phyloP scores from a whole-genome alignment of 53 echinoderm and acorn worm genomes.

The Holothuria leucospilota region DNA sequence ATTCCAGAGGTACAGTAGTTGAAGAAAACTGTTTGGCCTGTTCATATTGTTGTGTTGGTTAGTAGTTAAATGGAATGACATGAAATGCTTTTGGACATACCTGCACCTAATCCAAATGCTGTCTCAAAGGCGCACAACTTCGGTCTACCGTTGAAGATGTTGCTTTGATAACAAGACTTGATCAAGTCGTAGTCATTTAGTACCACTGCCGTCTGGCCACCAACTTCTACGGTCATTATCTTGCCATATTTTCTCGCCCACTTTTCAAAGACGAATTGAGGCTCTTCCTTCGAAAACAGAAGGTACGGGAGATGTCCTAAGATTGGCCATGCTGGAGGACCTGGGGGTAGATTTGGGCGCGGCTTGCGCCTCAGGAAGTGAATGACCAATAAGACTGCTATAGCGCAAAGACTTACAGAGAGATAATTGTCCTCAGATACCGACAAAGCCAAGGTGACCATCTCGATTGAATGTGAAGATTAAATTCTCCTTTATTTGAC shows the following conservation, averaged over 20 bases:
- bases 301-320: constrained; percentile 34
- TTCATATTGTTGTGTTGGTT: too few relatives aligned
- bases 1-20: too few relatives aligned
- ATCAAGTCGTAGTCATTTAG: constrained; percentile 45
- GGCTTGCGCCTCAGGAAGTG: background rate
- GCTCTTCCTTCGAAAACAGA: constrained; percentile 45
- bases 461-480: too few relatives aligned
- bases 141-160: constrained; percentile 39
- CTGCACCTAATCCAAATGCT: constrained; percentile 31
- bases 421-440: too few relatives aligned
- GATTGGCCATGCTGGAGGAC: constrained; percentile 43
- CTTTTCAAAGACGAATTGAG: constrained; percentile 50
- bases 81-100: background rate
- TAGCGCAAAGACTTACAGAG: background rate
- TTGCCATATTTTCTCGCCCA: constrained; percentile 43
- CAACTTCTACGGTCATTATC: constrained; percentile 34
- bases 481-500: too few relatives aligned
- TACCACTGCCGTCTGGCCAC: constrained; percentile 47
- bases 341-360: constrained; percentile 17
- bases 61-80: too few relatives aligned
- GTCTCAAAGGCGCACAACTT: constrained; percentile 20
- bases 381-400: background rate
- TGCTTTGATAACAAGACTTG: constrained; percentile 11
- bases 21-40: too few relatives aligned
- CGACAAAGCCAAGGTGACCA: too few relatives aligned